Conservation (phyloP, 2,113 vertebrate species). For the Irena cyanogastra region DNA sequence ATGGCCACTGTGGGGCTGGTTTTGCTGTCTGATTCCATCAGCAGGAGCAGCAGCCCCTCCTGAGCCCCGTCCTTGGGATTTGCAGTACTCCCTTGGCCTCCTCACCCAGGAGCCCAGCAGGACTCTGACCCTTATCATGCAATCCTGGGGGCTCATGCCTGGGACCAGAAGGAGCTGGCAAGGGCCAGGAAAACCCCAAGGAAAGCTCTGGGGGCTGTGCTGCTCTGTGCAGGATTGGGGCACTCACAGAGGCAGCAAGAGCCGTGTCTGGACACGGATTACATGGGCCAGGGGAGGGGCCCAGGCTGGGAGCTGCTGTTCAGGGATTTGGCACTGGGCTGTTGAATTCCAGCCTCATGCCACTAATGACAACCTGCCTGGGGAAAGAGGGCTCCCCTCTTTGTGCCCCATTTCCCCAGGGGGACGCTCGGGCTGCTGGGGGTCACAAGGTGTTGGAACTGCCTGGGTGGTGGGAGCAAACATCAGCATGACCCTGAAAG, state of each 20-base stretch:
- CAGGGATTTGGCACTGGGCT: not conserved
- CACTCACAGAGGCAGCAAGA: not conserved
- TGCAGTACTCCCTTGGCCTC: not conserved
- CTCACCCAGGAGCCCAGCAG: accelerated
- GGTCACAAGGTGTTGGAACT: not conserved
- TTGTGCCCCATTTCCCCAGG: not conserved
- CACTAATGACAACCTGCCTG: not conserved
- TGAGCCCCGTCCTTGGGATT: not conserved
- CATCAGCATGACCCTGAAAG: not conserved
- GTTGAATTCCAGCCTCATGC: not conserved
- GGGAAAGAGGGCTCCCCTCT: not conserved
- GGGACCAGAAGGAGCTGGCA: not conserved
- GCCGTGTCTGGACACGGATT: not conserved
- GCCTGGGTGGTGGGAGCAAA: not conserved
- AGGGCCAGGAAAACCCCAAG: not conserved
- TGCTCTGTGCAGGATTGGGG: not conserved
- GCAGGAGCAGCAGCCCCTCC: not conserved
- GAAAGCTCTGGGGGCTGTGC: not conserved
- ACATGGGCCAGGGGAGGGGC: not conserved
- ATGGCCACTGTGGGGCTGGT: not conserved
- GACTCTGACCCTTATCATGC: not conserved
- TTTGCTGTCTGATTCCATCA: not conserved
- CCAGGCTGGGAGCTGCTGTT: not conserved
- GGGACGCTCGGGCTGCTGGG: accelerated
- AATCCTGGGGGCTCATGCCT: accelerated